These are phyloP conservation scores for Drosophila punjabiensis DNA, from an alignment of 1,140 invertebrate genomes.

Conservation along the genomic window DNA sequence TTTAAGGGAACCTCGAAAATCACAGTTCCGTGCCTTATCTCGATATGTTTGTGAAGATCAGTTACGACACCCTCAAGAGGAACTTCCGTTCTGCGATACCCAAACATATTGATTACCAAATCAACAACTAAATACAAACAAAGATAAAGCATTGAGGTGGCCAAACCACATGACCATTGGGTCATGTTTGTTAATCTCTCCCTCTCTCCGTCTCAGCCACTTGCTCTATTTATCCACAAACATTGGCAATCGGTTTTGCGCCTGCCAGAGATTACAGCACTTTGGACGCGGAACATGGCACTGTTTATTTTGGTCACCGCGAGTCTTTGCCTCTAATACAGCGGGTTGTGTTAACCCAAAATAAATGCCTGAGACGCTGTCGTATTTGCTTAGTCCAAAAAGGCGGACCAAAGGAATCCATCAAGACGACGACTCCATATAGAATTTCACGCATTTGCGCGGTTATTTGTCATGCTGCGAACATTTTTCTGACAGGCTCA, in stretches of 20 bases:
- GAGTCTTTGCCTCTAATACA: constrained; percentile 39
- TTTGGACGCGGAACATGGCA: constrained; percentile 37
- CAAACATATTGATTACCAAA: constrained; percentile 74
- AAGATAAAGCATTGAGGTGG: constrained; percentile 12
- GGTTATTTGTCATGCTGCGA: constrained; percentile 70
- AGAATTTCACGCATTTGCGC: constrained; percentile 79
- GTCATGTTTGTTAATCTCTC: constrained; percentile 59
- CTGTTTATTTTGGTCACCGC: constrained; percentile 76
- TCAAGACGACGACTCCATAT: constrained; percentile 44
- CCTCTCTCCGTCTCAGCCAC: constrained; percentile 40
- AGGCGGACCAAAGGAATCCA: constrained; percentile 35
- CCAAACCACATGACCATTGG: constrained; percentile 25
- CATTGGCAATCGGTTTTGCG: constrained; percentile 64
- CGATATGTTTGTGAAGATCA: constrained; percentile 13
- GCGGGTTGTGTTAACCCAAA: constrained; percentile 68
- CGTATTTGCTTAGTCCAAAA: constrained; percentile 60
- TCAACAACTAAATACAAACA: constrained; percentile 42
- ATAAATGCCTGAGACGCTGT: constrained; percentile 48
- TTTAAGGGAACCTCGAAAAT: background rate
- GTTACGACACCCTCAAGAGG: constrained; percentile 10
- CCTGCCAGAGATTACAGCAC: constrained; percentile 69
- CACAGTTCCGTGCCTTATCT: constrained; percentile 15
- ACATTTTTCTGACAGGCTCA: constrained; percentile 60
- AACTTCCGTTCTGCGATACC: constrained; percentile 61
- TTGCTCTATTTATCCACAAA: constrained; percentile 67